Percentiles rank a stretch among this genome's conserved stretches.
Conservation (phyloP, 2,888 invertebrate species). For the Apodemia mormo region DNA sequence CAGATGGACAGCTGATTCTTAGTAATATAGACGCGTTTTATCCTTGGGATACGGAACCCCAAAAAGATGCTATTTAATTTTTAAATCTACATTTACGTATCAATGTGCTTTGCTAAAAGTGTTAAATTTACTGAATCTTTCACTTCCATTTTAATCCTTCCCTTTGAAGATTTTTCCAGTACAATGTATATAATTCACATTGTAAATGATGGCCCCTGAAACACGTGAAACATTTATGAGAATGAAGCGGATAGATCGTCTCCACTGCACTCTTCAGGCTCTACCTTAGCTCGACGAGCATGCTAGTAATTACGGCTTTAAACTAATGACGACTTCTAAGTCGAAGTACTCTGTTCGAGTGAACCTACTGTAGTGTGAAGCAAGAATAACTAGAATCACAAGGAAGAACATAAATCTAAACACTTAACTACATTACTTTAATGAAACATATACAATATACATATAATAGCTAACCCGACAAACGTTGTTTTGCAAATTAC, state of each 20-base stretch:
- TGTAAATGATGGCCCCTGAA: constrained; percentile 1
- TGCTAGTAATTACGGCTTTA: constrained; percentile 69
- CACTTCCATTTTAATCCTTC: background rate
- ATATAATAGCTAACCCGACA: background rate
- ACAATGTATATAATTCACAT: background rate
- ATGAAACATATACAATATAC: background rate
- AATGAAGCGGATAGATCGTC: constrained; percentile 43
- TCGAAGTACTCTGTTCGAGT: constrained; percentile 45
- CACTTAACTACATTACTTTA: background rate
- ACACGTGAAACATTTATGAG: constrained; percentile 73
- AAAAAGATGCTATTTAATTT: no score
- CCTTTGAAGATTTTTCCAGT: background rate
- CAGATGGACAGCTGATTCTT: no score
- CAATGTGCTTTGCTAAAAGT: no score
- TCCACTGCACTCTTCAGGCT: constrained; percentile 34
- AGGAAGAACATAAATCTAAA: background rate
- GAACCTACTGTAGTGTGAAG: constrained; percentile 10
- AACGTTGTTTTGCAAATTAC: no score
- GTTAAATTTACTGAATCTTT: background rate
- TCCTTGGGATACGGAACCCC: no score
- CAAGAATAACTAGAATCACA: constrained; percentile 42
- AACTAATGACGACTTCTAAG: constrained; percentile 68
- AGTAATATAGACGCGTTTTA: no score
- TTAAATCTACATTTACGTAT: no score
- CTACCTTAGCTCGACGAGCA: constrained; percentile 34